Evolutionary conservation across 2,888 invertebrate genomes (phyloP), one percentile per base, ranked within the genome.

Genomic region (Diarsia brunnea): DNA sequence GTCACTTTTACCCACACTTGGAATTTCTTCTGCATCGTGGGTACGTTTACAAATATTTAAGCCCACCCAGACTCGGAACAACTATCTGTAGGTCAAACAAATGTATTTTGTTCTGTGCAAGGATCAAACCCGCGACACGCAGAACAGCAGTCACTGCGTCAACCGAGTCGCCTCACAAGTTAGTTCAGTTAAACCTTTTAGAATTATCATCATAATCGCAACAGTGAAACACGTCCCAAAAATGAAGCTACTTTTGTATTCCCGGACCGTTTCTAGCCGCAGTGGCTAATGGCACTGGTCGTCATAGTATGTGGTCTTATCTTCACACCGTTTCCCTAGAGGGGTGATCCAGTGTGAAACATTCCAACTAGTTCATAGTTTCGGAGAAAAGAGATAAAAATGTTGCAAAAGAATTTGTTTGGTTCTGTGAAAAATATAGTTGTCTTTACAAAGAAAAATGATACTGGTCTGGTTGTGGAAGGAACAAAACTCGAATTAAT

Each of bases 161-260:
- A 31, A 31, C 31, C 31, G 31, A 2, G 4, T n/a, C n/a, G n/a
- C n/a, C n/a, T n/a, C n/a, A n/a, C n/a, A n/a, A 27, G 8, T 27
- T 58, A 16, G 27, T 27, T 16, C 10, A 58, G 19, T 19, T 27
- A 8, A 27, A 58, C 8, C 8, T n/a, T 16, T 16, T 1, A 24
- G 0, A 49, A 10, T 27, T 27, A 47, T 0, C 0, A n/a, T 19
- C 31, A 4, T 0, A 61, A 16, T 73, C 69, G 80, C 69, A 72
- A 0, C 38, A 78, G 68, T 24, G 31, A 73, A 84, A 85, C 45
- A 0, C 51, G 60, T 31, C 19, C 74, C 58, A 43, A 38, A 75
- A 82, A 73, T 64, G 66, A 67, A 47, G 72, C 49, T 86, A 75
- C 69, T 85, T 87, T 82, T 80, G 87, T 87, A 86, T 86, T 87